These are phyloP conservation scores for Hartigia nigra DNA, from an alignment of 2,888 invertebrate species.

Conservation along the genomic window DNA sequence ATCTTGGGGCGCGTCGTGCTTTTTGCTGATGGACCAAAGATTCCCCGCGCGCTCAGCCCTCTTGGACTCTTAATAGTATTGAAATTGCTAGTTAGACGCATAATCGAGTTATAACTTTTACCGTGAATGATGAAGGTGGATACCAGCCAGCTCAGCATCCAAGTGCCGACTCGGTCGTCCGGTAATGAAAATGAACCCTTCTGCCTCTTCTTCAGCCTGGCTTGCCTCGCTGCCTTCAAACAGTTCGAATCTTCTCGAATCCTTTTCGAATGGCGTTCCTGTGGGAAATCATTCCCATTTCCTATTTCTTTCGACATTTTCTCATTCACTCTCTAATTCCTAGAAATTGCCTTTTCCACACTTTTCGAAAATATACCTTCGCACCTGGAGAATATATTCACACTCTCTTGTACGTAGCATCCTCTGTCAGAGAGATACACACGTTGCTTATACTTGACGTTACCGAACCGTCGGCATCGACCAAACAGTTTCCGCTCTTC, in stretches of 20 bases:
- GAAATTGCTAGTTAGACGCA: conserved; percentile 62
- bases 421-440: neutral
- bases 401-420: neutral
- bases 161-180: conserved; percentile 22
- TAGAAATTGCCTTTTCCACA: neutral
- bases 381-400: too few species aligned
- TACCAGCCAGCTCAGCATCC: conserved; percentile 14
- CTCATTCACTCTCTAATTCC: neutral
- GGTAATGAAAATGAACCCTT: conserved; percentile 35
- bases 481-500: neutral
- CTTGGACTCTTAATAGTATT: conserved; percentile 58
- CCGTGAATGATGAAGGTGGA: conserved; percentile 44
- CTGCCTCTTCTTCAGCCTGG: conserved; percentile 1
- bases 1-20: conserved; percentile 1
- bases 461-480: neutral
- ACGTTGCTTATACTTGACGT: too few species aligned
- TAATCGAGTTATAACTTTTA: conserved; percentile 64
- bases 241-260: conserved; percentile 26
- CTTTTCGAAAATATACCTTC: neutral
- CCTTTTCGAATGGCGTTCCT: conserved; percentile 10
- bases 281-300: conserved; percentile 16
- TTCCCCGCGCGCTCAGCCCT: conserved; percentile 34
- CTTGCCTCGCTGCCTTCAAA: neutral
- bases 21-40: conserved; percentile 47
- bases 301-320: neutral